These are phyloP conservation scores for Anhinga anhinga DNA, from an alignment of 2,113 vertebrate species.

Conservation along the genomic window DNA sequence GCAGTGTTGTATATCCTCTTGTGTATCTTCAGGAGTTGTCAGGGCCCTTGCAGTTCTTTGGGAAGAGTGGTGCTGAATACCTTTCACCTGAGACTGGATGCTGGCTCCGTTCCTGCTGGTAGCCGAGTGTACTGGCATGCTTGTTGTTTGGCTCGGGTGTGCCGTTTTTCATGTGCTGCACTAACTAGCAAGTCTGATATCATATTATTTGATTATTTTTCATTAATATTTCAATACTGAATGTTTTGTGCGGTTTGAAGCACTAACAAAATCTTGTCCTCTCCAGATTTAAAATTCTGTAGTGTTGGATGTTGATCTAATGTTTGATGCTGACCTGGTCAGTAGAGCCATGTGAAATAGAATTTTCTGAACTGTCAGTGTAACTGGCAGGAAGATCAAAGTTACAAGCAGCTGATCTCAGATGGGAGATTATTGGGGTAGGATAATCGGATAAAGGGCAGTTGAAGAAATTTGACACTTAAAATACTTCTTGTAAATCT, in stretches of 20 bases:
- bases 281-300: not conserved
- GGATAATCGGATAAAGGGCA: constrained; percentile 57
- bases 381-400: constrained; percentile 56
- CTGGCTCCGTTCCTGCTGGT: not conserved
- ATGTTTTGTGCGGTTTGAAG: not conserved
- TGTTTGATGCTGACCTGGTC: not conserved
- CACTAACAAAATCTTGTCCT: not conserved
- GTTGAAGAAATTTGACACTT: constrained; percentile 49
- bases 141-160: accelerated
- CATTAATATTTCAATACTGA: not conserved
- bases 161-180: not conserved
- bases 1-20: not conserved
- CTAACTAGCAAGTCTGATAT: not conserved
- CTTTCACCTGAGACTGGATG: not conserved
- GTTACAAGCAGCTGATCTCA: constrained; percentile 51
- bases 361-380: not conserved
- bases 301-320: not conserved
- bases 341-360: not conserved
- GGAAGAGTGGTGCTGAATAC: not conserved
- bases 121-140: not conserved
- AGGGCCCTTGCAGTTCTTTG: not conserved
- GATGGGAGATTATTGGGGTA: constrained; percentile 11
- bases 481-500: constrained; percentile 31
- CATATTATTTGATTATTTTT: not conserved
- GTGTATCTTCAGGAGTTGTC: too few species aligned